phyloP scores from a whole-genome alignment of 2,888 invertebrate genomes.

The Apamea monoglypha region DNA sequence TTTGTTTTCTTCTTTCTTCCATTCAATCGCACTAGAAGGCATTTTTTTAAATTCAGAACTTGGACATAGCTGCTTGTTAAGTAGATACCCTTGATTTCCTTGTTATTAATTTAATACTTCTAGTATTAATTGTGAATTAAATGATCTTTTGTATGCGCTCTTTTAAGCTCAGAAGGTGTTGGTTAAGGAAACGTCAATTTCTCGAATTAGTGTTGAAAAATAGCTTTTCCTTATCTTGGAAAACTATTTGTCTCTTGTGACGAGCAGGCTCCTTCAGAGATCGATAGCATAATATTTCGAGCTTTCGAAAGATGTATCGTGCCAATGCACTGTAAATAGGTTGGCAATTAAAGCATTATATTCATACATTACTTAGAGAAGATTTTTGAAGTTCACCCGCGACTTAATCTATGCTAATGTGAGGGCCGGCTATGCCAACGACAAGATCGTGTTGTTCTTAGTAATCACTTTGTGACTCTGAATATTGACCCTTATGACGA shows the following conservation, averaged over 20 bases:
- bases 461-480: background rate
- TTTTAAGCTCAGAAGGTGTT: background rate
- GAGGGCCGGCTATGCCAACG: conserved; percentile 57
- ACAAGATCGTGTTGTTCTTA: conserved; percentile 1
- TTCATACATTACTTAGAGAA: conserved; percentile 53
- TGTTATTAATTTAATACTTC: background rate
- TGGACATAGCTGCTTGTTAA: background rate
- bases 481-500: conserved; percentile 36
- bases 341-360: conserved; percentile 28
- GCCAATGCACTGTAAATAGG: conserved; percentile 34
- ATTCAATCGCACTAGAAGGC: background rate
- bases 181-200: background rate
- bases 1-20: background rate
- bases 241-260: too few relatives aligned
- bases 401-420: conserved; percentile 60
- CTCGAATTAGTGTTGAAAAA: background rate
- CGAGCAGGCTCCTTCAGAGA: too few relatives aligned
- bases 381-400: conserved; percentile 42
- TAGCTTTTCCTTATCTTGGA: background rate
- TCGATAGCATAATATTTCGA: background rate
- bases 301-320: background rate
- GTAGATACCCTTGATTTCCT: background rate
- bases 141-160: background rate
- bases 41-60: background rate
- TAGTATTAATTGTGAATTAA: background rate